phyloP scores from a whole-genome alignment of 2,113 vertebrate genomes.

The Phycodurus eques region DNA sequence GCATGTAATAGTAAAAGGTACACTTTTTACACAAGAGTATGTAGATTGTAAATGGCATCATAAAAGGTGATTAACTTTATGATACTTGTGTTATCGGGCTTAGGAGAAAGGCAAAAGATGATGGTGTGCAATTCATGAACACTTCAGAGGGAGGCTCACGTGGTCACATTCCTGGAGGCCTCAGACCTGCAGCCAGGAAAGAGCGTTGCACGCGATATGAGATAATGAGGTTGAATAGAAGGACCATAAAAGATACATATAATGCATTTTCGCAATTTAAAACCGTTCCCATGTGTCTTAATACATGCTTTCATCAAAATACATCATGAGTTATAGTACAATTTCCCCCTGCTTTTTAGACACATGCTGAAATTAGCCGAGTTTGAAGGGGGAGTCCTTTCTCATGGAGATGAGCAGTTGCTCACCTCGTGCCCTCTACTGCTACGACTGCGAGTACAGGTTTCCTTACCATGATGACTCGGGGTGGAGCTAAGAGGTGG shows the following conservation, averaged over 20 bases:
- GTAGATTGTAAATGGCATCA: not conserved
- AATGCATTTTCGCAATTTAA: not conserved
- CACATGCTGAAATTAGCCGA: not conserved
- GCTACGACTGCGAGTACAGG: too few species aligned
- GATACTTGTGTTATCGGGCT: not conserved
- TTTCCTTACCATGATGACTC: not conserved
- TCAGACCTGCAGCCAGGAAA: slow-evolving; percentile 18
- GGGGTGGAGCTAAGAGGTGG: not conserved
- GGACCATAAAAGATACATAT: not conserved
- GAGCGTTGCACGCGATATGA: slow-evolving; percentile 15
- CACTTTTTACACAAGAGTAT: not conserved
- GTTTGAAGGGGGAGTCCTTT: not conserved
- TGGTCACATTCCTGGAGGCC: slow-evolving; percentile 45
- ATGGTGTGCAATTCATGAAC: not conserved
- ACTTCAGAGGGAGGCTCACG: slow-evolving; percentile 27
- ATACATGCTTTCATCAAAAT: not conserved
- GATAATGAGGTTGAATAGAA: slow-evolving; percentile 15
- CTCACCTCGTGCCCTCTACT: not conserved
- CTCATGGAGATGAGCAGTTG: not conserved
- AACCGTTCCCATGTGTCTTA: not conserved
- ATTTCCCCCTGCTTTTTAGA: not conserved
- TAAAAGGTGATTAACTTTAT: not conserved
- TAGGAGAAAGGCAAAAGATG: not conserved
- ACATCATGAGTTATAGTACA: not conserved
- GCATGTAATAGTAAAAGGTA: not conserved